Evolutionary conservation across 2,797 vertebrate species (phyloP).

Genomic region (Carduelis carduelis): DNA sequence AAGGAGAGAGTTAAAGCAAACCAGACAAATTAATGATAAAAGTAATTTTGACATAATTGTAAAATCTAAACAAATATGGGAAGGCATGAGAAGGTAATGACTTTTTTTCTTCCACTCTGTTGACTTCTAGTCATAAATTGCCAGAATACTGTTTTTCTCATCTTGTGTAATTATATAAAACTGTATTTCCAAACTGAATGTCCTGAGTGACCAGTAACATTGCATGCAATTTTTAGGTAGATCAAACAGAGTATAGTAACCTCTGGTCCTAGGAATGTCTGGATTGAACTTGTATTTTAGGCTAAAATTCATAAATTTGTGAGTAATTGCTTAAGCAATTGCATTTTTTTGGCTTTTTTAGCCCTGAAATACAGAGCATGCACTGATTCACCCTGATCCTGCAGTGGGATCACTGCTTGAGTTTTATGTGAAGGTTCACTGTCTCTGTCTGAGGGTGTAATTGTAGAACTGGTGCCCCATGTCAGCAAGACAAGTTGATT

Average conservation of each 20-base stretch:
- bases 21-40: conserved; percentile 81
- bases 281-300: background rate
- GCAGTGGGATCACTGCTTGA: background rate
- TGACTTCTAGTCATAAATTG: background rate
- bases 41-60: conserved; percentile 76
- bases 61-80: conserved; percentile 89
- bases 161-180: background rate
- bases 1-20: conserved; percentile 82
- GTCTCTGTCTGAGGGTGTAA: background rate
- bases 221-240: background rate
- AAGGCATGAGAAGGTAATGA: conserved; percentile 79
- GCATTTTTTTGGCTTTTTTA: background rate
- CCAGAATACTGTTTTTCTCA: background rate
- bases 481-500: background rate
- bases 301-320: background rate
- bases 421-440: background rate
- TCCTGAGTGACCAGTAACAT: background rate
- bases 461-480: background rate
- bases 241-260: background rate
- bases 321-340: background rate
- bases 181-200: background rate
- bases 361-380: background rate
- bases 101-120: background rate
- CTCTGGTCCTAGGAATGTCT: background rate
- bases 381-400: background rate